A percentile compares a stretch with the other conserved stretches of the same genome.
phyloP scores from a whole-genome alignment of 2,888 invertebrate genomes.

The Epirrita christyi region DNA sequence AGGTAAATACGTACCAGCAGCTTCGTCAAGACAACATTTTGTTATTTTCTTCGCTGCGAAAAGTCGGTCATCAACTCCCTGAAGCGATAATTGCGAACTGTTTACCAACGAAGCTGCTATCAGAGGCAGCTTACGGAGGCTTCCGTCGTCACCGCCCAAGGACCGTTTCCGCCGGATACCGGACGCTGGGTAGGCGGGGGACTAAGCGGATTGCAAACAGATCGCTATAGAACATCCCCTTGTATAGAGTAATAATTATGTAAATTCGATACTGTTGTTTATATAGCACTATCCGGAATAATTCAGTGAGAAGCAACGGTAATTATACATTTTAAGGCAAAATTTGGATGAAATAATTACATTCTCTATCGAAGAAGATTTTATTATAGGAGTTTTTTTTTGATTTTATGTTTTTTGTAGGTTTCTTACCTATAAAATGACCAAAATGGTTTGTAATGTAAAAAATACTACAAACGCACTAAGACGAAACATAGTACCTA shows the following conservation, averaged over 20 bases:
- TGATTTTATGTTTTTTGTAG: too few species aligned
- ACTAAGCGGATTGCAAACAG: slow-evolving; percentile 58
- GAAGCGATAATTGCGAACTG: slow-evolving; percentile 53
- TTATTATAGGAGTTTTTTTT: too few species aligned
- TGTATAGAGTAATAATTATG: slow-evolving; percentile 45
- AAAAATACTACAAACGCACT: too few species aligned
- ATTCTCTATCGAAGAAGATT: too few species aligned
- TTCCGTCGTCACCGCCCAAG: slow-evolving; percentile 59
- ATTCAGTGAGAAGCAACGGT: background rate
- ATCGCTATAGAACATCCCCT: slow-evolving; percentile 45
- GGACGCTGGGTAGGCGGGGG: slow-evolving; percentile 45
- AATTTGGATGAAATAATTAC: too few species aligned
- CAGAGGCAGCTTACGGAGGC: slow-evolving; percentile 58
- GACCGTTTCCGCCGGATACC: slow-evolving; percentile 64
- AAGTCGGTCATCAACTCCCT: slow-evolving; percentile 30
- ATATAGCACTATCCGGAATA: background rate
- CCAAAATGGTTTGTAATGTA: too few species aligned
- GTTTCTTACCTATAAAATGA: too few species aligned
- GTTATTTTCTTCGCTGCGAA: slow-evolving; percentile 9
- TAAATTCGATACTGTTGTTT: slow-evolving; percentile 27
- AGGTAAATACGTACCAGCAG: background rate
- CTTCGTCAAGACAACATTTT: background rate
- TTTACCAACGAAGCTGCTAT: slow-evolving; percentile 49
- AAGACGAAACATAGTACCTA: too few species aligned
- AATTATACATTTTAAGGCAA: background rate